Evolutionary conservation across 2,113 vertebrate species (phyloP).

Genomic region (Apteryx owenii): DNA sequence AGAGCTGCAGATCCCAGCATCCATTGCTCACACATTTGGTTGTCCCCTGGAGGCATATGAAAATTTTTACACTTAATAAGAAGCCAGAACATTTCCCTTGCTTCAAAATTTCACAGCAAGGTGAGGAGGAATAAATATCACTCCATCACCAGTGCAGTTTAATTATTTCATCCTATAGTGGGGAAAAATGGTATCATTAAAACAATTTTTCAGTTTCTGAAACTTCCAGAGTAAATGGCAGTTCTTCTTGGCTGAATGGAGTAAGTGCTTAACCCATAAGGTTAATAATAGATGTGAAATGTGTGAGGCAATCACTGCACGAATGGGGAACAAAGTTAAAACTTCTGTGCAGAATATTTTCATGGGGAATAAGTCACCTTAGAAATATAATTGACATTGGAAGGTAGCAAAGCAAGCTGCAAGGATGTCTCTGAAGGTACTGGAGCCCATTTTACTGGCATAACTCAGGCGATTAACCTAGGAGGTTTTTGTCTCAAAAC

Average conservation of each 20-base stretch:
- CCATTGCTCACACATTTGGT: background rate
- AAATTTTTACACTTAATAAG: background rate
- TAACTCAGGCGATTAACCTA: background rate
- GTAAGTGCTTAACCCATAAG: background rate
- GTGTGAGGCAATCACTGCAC: background rate
- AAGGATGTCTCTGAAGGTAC: background rate
- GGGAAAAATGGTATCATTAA: background rate
- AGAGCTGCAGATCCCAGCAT: slow-evolving; percentile 13
- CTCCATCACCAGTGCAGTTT: background rate
- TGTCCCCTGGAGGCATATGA: background rate
- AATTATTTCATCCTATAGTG: background rate
- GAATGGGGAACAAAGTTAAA: background rate
- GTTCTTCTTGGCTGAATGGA: background rate
- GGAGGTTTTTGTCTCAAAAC: background rate
- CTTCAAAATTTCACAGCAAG: background rate
- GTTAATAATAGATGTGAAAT: background rate
- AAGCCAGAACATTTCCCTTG: background rate
- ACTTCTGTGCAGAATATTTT: background rate
- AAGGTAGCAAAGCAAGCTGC: background rate
- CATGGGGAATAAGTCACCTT: background rate
- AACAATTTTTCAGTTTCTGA: background rate
- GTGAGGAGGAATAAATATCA: slow-evolving; percentile 1
- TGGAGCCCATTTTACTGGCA: background rate
- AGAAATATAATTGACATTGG: background rate
- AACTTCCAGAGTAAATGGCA: background rate